Base-by-base conservation (phyloP, 2,113 vertebrate species). In the Osmerus eperlanus region DNA sequence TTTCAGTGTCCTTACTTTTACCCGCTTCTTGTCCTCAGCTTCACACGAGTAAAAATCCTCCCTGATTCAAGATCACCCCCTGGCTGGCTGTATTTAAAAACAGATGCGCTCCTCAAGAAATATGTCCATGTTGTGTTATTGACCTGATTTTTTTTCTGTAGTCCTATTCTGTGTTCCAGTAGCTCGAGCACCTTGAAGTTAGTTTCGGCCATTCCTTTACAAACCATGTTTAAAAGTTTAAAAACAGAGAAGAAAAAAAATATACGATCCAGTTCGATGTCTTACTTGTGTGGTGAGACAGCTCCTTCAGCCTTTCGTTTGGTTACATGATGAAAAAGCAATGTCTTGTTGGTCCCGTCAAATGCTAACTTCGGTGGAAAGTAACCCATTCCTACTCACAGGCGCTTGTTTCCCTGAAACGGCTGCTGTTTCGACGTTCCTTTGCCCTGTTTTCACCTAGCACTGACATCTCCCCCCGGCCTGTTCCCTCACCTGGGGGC, bases 21-120 rank as follows among this genome's bases (percentile, higher is more conserved):
- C 96, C 94, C 96, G 93, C 96, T 98, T 98, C 96, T 96, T 97
- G 94, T 99, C 94, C 96, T 96, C 97, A 98, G 97, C 88, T 47
- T 47, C 41, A 11, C 41, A 47, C 41, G 41, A 47, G 41, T 47
- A 91, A 92, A 90, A 88, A 88, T 85, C 91, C 90, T 86, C 91
- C 89, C 87, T 87, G 70, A 90, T 88, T 90, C 89, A 90, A 90
- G 89, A 90, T 89, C 89, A 85, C 89, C 89, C 89, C 89, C 87
- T 90, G 89, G 89, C 89, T 89, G 89, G 89, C 88, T 84, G 88
- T 90, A 87, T 89, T 88, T 89, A 85, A 90, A 90, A 36, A 36
- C 32, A 90, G 89, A 88, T 90, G 85, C 86, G 81, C 88, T 87
- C 89, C 85, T 87, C 88, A 88, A 88, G 96, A 23, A 23, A 23